Evolutionary conservation across 2,113 vertebrate species (phyloP), one percentile per base, ranked within the genome.

Genomic region (Brachyhypopomus gauderio): DNA sequence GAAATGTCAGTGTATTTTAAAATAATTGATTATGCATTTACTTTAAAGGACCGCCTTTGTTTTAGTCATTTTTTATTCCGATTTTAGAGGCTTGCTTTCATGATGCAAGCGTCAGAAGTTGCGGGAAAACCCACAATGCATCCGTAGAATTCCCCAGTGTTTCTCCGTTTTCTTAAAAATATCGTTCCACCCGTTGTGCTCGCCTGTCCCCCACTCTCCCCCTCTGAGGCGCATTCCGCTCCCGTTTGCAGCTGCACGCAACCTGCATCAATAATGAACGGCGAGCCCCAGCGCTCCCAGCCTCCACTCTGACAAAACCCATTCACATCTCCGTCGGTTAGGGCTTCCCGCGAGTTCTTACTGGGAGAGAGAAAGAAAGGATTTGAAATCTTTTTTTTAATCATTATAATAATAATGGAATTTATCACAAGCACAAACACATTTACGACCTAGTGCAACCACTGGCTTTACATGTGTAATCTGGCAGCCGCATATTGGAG

Each of bases 201-300:
- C 45, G 45, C 11, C 45, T 52, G 45, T 52, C 5, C 45, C 34
- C 19, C 19, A 8, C 66, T 41, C 64, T 67, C 64, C 34, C 64
- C 64, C 5, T 36, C 9, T 30, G 62, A 36, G 45, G 41, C 60
- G 48, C 75, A 38, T 76, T 22, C 91, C 92, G 92, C 93, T 90
- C 90, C 90, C 88, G 88, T 72, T 80, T 86, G 90, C 93, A 92
- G 91, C 92, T 91, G 91, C 93, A 93, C 93, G 90, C 90, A 87
- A 88, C 89, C 83, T 83, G 94, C 93, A 92, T 93, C 91, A 91
- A 92, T 93, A 94, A 91, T 94, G 93, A 93, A 95, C 86, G 45
- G 87, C 62, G 62, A 92, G 92, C 92, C 92, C 92, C 92, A 91
- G 90, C 91, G 92, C 92, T 93, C 91, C 93, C 93, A 92, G 89